phyloP scores from a whole-genome alignment of 2,888 invertebrate species.

The Rhagophthalmus giganteus region DNA sequence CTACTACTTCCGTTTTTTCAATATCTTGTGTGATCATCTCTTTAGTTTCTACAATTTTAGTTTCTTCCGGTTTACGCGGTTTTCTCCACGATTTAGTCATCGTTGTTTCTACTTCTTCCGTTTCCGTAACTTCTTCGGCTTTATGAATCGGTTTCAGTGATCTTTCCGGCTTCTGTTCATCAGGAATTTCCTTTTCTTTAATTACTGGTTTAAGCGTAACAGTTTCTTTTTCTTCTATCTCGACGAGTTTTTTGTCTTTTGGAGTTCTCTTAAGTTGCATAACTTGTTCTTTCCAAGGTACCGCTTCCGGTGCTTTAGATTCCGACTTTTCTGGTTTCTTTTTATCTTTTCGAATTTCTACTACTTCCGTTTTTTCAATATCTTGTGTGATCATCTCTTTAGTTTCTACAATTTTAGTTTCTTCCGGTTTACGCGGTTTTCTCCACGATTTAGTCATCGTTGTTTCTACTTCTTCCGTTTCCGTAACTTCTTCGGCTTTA shows the following conservation, averaged over 20 bases:
- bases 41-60: constrained; percentile 39
- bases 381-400: constrained; percentile 7
- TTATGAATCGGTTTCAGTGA: no score
- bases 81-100: constrained; percentile 30
- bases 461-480: constrained; percentile 35
- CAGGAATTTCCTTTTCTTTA: no score
- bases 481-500: constrained; percentile 34
- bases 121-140: constrained; percentile 24
- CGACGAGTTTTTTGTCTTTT: constrained; percentile 48
- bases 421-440: constrained; percentile 28
- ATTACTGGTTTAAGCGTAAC: constrained; percentile 61
- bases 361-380: constrained; percentile 39
- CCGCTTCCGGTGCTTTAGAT: constrained; percentile 23
- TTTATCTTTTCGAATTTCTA: constrained; percentile 19
- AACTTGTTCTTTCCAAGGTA: constrained; percentile 65
- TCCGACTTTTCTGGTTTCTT: constrained; percentile 14
- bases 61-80: constrained; percentile 26
- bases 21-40: constrained; percentile 10
- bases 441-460: constrained; percentile 26
- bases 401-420: not conserved
- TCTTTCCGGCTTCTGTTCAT: no score
- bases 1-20: constrained; percentile 36
- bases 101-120: constrained; percentile 6
- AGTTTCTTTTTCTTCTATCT: constrained; percentile 52
- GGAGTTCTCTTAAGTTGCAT: constrained; percentile 57